Evolutionary conservation across 2,797 vertebrate species (phyloP), one percentile per base, ranked within the genome.

Genomic region (Anas flavirostris): DNA sequence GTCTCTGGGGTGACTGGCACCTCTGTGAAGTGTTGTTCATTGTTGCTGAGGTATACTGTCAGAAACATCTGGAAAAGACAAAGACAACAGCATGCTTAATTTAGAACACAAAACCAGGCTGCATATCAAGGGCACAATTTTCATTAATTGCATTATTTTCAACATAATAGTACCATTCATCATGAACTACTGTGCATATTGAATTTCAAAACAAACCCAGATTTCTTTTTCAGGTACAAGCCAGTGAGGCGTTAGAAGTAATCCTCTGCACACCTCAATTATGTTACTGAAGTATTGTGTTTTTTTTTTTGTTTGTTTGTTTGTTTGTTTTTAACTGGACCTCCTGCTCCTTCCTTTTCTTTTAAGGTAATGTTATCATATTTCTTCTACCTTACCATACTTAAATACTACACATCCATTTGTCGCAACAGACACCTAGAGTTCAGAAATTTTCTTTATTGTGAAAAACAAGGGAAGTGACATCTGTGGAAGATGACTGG

Each of bases 11-110:
- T 99, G 82, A 99, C 98, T 1, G 99, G 99, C 60, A 99, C 99
- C 98, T 99, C 99, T 3, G 99, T 99, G 97, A 99, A 99, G 97
- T 99, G 99, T 97, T 99, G 99, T 97, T 99, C 99, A 16, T 98
- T 99, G 98, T 99, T 99, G 97, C 99, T 99, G 98, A 99, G 99
- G 98, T 99, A 99, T 91, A 99, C 99, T 0, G 99, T 99, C 93
- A 99, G 98, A 97, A 99, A 99, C 99, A 99, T 99, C 99, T 99
- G 98, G 28, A 96, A 94, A n/a, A 92, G 28, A 88, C 48, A 93
- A 59, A 89, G 52, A 70, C n/a, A 92, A 62, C 66, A 72, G 63
- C 28, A 48, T 60, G 18, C 0, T 44, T 74, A 97, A 23, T 48
- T 74, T 23, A 12, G 29, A 72, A 79, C 14, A 68, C 46, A 74